Conservation (phyloP, 2,888 invertebrate species). For the Dryobota labecula region DNA sequence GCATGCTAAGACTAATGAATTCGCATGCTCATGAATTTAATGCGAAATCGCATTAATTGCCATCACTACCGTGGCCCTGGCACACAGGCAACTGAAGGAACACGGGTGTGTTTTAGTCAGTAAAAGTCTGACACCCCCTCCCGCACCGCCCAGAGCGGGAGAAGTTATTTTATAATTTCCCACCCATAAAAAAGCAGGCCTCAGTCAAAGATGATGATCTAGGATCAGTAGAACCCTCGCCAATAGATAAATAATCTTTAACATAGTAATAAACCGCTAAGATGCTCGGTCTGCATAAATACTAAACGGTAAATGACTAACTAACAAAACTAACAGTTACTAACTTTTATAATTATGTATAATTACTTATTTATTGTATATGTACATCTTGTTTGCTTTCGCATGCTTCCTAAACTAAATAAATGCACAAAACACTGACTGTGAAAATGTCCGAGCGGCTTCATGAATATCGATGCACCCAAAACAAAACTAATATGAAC, state of each 20-base stretch:
- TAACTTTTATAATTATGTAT: constrained; percentile 14
- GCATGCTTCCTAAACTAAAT: constrained; percentile 35
- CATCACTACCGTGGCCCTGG: too few species aligned
- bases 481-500: constrained; percentile 33
- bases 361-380: constrained; percentile 1
- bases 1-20: too few species aligned
- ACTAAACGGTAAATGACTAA: not conserved
- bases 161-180: too few species aligned
- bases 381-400: constrained; percentile 11
- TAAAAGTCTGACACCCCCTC: too few species aligned
- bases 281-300: constrained; percentile 15
- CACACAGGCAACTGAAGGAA: too few species aligned
- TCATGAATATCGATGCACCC: constrained; percentile 29
- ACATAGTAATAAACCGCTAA: constrained; percentile 6
- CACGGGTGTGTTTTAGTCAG: too few species aligned
- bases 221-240: constrained; percentile 32
- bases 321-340: constrained; percentile 43
- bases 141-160: too few species aligned
- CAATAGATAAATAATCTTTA: constrained; percentile 17
- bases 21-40: too few species aligned
- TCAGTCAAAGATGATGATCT: not conserved
- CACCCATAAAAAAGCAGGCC: too few species aligned
- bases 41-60: too few species aligned
- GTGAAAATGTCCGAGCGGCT: constrained; percentile 11
- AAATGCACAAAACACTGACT: constrained; percentile 39